Conservation (phyloP, 1,140 invertebrate genomes). For the Drosophila kikkawai region DNA sequence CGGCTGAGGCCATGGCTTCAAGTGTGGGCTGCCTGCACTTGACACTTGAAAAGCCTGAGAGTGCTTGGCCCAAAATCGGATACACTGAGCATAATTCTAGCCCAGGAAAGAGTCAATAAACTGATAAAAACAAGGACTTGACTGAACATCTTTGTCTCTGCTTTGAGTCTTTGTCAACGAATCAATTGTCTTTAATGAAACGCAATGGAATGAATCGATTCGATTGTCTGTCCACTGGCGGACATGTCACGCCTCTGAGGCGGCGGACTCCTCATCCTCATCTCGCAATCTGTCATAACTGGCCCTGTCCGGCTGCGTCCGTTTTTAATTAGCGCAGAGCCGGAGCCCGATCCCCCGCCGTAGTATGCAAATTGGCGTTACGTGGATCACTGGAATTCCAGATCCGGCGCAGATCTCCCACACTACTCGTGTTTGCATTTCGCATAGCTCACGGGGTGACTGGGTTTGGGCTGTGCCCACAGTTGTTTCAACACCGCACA, state of each 20-base stretch:
- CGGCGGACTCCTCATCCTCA: slow-evolving; percentile 24
- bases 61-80: slow-evolving; percentile 8
- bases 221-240: slow-evolving; percentile 54
- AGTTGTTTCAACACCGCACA: slow-evolving; percentile 71
- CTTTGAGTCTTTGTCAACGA: slow-evolving; percentile 32
- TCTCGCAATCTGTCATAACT: slow-evolving; percentile 39
- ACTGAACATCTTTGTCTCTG: neutral
- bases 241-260: slow-evolving; percentile 48
- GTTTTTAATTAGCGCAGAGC: slow-evolving; percentile 72
- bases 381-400: slow-evolving; percentile 74
- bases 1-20: slow-evolving; percentile 34
- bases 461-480: slow-evolving; percentile 54
- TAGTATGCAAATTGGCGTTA: slow-evolving; percentile 76
- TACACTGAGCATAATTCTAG: slow-evolving; percentile 1
- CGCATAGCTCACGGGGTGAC: slow-evolving; percentile 52
- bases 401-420: slow-evolving; percentile 34
- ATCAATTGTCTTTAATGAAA: slow-evolving; percentile 80
- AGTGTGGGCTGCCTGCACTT: slow-evolving; percentile 72
- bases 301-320: slow-evolving; percentile 42
- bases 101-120: slow-evolving; percentile 4
- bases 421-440: slow-evolving; percentile 50
- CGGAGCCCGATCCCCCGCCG: neutral
- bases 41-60: slow-evolving; percentile 60
- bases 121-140: slow-evolving; percentile 4
- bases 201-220: slow-evolving; percentile 82